Percentiles rank a stretch among this genome's conserved stretches.
These are phyloP conservation scores for Drosophila antonietae DNA, from an alignment of 2,888 invertebrate genomes.

Conservation along the genomic window DNA sequence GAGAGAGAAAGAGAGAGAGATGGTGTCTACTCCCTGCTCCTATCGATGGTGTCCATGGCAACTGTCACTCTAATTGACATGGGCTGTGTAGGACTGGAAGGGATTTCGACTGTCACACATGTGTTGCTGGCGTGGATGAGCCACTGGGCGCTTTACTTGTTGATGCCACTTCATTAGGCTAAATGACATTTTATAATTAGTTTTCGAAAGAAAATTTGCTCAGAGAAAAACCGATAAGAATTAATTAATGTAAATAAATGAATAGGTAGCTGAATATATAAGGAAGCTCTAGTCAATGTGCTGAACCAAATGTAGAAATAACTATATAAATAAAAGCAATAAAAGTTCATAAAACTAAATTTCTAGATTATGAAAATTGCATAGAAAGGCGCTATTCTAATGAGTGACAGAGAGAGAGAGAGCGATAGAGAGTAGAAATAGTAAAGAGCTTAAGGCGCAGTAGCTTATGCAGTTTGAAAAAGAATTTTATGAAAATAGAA, in stretches of 20 bases:
- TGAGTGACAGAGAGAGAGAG: background rate
- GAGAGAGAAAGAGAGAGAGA: background rate
- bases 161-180: slow-evolving; percentile 45
- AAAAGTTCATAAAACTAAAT: too few relatives aligned
- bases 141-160: slow-evolving; percentile 15
- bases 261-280: background rate
- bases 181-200: slow-evolving; percentile 55
- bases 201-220: slow-evolving; percentile 31
- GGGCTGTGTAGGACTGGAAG: slow-evolving; percentile 28
- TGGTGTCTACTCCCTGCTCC: background rate
- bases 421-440: background rate
- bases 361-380: background rate
- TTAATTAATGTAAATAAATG: background rate
- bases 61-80: slow-evolving; percentile 74
- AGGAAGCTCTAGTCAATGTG: background rate
- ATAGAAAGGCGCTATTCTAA: background rate
- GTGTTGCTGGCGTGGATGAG: slow-evolving; percentile 15
- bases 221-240: slow-evolving; percentile 15
- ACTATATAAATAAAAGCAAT: too few relatives aligned
- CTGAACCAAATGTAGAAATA: too few relatives aligned
- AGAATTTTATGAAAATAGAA: too few relatives aligned
- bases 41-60: slow-evolving; percentile 50
- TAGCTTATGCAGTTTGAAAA: too few relatives aligned
- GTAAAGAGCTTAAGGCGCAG: too few relatives aligned
- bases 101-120: slow-evolving; percentile 7